Percentiles rank a stretch among this genome's conserved stretches.
These are phyloP conservation scores for Rhopalosiphum padi DNA, from an alignment of 1,140 invertebrate genomes.

Conservation along the genomic window DNA sequence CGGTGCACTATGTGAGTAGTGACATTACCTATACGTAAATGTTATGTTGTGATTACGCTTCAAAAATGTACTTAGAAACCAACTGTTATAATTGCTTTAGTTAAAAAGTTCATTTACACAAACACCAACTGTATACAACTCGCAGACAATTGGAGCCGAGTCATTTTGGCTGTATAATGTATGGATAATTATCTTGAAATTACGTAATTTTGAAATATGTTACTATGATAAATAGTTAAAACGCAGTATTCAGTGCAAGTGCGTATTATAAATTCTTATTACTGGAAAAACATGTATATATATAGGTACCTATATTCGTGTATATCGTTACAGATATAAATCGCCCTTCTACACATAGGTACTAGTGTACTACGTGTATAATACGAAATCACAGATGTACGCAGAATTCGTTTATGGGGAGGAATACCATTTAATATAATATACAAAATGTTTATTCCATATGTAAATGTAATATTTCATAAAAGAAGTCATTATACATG, in stretches of 20 bases:
- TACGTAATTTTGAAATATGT: neutral
- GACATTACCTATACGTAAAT: neutral
- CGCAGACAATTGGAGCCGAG: neutral
- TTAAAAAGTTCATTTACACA: neutral
- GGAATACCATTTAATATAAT: too few relatives aligned
- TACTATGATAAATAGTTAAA: neutral
- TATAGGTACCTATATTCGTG: neutral
- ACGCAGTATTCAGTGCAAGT: neutral
- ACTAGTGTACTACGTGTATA: neutral
- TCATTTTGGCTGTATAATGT: neutral
- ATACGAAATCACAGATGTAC: neutral
- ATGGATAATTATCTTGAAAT: constrained; percentile 17
- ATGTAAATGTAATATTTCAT: too few relatives aligned
- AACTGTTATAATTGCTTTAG: neutral
- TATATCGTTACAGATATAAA: neutral
- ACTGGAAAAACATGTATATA: neutral
- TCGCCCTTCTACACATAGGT: neutral
- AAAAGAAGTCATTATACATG: too few relatives aligned
- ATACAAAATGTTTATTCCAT: too few relatives aligned
- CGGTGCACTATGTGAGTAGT: neutral
- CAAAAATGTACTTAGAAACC: neutral
- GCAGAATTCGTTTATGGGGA: too few relatives aligned
- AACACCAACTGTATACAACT: neutral
- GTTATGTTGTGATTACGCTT: neutral
- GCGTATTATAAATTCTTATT: neutral